Base-by-base conservation (phyloP, 2,797 vertebrate genomes). In the Cossypha heuglini region DNA sequence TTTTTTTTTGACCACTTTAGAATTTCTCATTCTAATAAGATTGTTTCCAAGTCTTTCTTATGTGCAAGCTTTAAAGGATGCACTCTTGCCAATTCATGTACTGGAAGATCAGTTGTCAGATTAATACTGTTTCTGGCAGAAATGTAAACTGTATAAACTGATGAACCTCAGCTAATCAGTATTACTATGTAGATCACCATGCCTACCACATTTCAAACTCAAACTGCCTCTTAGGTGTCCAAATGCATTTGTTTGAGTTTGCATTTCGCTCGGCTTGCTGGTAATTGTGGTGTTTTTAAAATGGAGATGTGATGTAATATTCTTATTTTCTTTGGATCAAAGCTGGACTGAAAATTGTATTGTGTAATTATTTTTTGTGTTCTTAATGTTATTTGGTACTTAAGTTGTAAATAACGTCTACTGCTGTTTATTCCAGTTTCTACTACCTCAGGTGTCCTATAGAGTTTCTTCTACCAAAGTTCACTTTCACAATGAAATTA, bases 401-500 rank as follows among this genome's bases (percentile, higher is more conserved):
- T 98, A 94, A 98, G 96, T 98, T 98, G 98, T 98, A 98, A 98
- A 98, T 98, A 98, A 98, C 88, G 97, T 98, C 98, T 98, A 98
- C 98, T 99, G 98, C 98, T 98, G 98, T 99, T 98, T 98, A 98
- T 98, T 98, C 98, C 98, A 98, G 97, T 98, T 98, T 99, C 98
- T 98, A 98, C 98, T 99, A 99, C 98, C 98, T 99, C 98, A 99
- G 98, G 98, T 98, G 98, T 98, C 98, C 98, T 98, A 98, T 98
- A 99, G 98, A 98, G 98, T 98, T 98, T 98, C 98, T 98, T 99
- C 98, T 99, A 99, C 98, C 98, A 99, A 99, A 99, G 98, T 98
- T 99, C 98, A 98, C 98, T 98, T 98, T 98, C 98, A 98, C 98
- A 97, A 97, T 98, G 98, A 98, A 97, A 98, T 98, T 98, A 97